Evolutionary conservation across 2,888 invertebrate species (phyloP), one percentile per base, ranked within the genome.

Genomic region (Eupithecia exiguata): DNA sequence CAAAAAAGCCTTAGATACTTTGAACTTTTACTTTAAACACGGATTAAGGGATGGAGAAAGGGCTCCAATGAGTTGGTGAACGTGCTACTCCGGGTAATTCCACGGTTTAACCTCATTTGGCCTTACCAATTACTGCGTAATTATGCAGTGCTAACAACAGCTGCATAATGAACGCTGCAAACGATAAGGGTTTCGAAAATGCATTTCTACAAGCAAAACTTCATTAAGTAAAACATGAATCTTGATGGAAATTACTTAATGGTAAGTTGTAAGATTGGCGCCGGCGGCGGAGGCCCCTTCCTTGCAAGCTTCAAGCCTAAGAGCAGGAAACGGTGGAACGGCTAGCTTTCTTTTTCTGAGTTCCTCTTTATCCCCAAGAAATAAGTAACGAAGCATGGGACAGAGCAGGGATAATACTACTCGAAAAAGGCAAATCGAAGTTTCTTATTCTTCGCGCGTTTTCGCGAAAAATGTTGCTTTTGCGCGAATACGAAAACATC

Each of bases 241-340:
- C 87, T 88, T 87, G 86, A 89, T 89, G 87, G 87, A 90, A 91
- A 91, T 89, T 88, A 87, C 88, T 89, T 89, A 87, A 89, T 88
- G 88, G 86, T 87, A 86, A 88, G 85, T 88, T 88, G 86, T 87
- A 87, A 90, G 87, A 85, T 87, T 87, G 89, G 87, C 86, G 88
- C 87, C 87, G 84, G 82, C 82, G 82, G 82, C 82, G 79, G 77
- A 58, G 80, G 79, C 67, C 70, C 77, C 72, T 68, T 76, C 70
- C 74, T 82, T 77, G 77, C 78, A 77, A 75, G 80, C 76, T 77
- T 80, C 76, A 73, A 78, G 78, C 77, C 76, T 77, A 77, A 76
- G 74, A 70, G 63, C 72, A 80, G 77, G 71, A 70, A 36, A 53
- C 46, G 12, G 16, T 1, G 21, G 43, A 65, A 43, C 18, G 68